A percentile compares a stretch with the other conserved stretches of the same genome.
Evolutionary conservation across 2,797 vertebrate genomes (phyloP).

Genomic region (Pipistrellus pipistrellus): DNA sequence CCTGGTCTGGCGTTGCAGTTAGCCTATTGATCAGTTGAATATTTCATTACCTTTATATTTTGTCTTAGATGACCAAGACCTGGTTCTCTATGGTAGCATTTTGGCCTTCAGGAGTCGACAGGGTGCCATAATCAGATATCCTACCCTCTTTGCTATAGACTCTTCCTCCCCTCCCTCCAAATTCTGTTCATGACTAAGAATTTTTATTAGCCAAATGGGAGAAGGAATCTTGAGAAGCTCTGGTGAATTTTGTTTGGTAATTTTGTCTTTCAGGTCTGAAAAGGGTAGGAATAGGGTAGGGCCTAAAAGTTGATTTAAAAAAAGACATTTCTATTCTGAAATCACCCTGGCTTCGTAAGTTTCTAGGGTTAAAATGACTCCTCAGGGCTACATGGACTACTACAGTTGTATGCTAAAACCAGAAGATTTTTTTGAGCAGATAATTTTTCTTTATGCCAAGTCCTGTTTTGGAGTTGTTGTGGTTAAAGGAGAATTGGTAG

Average conservation of each 20-base stretch:
- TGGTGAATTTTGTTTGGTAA: background rate
- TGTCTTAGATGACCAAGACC: background rate
- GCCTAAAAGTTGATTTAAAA: background rate
- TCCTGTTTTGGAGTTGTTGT: conserved; percentile 5
- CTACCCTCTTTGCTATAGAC: background rate
- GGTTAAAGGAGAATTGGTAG: conserved; percentile 17
- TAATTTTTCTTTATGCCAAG: conserved; percentile 4
- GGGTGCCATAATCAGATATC: background rate
- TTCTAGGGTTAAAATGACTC: conserved; percentile 1
- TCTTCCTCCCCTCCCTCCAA: fast-evolving
- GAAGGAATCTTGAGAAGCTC: conserved; percentile 45
- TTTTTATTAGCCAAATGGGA: conserved; percentile 32
- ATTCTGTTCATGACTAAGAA: background rate
- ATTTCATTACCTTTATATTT: conserved; percentile 53
- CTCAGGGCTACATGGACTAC: background rate
- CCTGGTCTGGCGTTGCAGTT: background rate
- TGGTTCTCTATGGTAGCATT: background rate
- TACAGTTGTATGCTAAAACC: conserved; percentile 26
- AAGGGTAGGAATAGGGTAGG: background rate
- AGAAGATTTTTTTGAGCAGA: conserved; percentile 46
- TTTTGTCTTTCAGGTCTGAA: conserved; percentile 45
- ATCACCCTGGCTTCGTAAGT: background rate
- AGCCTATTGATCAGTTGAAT: background rate
- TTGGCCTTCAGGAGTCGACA: background rate
- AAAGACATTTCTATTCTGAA: background rate